Evolutionary conservation across 2,888 invertebrate genomes (phyloP).

Genomic region (Hybos culiciformis): DNA sequence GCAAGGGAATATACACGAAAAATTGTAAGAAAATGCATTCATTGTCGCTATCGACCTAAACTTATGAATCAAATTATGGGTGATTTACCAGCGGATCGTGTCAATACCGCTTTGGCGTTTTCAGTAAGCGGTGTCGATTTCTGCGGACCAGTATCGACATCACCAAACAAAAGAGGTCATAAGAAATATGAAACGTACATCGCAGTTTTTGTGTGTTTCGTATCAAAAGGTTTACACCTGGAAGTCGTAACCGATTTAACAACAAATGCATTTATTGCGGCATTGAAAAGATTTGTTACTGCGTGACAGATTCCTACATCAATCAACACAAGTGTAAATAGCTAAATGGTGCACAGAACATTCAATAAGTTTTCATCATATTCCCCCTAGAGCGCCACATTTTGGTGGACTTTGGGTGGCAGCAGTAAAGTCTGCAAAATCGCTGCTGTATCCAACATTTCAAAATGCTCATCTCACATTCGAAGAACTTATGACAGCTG

Average conservation of each 20-base stretch:
- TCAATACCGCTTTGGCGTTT: constrained; percentile 7
- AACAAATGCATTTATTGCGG: constrained; percentile 12
- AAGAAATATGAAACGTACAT: constrained; percentile 10
- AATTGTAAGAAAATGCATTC: constrained; percentile 10
- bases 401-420: constrained; percentile 14
- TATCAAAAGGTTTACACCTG: constrained; percentile 13
- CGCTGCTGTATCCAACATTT: background rate
- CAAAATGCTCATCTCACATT: background rate
- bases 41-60: constrained; percentile 11
- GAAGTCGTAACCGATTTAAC: constrained; percentile 14
- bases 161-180: constrained; percentile 1
- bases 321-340: constrained; percentile 14
- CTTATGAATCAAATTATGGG: constrained; percentile 13
- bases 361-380: constrained; percentile 8
- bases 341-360: constrained; percentile 12
- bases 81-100: constrained; percentile 11
- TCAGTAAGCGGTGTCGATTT: constrained; percentile 9
- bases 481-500: constrained; percentile 7
- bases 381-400: constrained; percentile 12
- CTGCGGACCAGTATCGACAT: constrained; percentile 7
- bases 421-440: constrained; percentile 3
- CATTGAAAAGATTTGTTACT: constrained; percentile 13
- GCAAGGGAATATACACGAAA: constrained; percentile 9
- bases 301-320: constrained; percentile 9
- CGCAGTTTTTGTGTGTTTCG: constrained; percentile 11